These are phyloP conservation scores for Acromyrmex heyeri DNA, from an alignment of 1,140 invertebrate species.

Conservation along the genomic window DNA sequence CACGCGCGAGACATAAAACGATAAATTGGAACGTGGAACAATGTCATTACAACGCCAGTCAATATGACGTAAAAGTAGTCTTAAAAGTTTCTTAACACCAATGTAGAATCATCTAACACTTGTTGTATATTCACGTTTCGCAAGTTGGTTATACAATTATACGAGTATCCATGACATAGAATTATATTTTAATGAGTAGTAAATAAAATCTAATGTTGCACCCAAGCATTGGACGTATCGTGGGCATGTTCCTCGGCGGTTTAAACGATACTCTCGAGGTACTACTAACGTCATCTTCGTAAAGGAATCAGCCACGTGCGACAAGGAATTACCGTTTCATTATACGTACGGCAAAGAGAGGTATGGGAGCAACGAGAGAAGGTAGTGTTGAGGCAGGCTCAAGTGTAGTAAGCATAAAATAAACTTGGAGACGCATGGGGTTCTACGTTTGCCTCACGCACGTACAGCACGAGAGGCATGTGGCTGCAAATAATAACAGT, in stretches of 20 bases:
- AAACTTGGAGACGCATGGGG: conserved; percentile 77
- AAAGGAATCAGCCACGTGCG: conserved; percentile 71
- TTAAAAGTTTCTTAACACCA: background rate
- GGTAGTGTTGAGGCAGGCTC: conserved; percentile 74
- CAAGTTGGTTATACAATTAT: background rate
- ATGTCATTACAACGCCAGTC: background rate
- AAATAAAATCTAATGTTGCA: conserved; percentile 26
- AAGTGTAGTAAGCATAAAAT: conserved; percentile 77
- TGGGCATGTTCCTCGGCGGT: conserved; percentile 38
- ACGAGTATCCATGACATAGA: background rate
- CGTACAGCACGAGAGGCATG: conserved; percentile 68
- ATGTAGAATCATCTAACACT: background rate
- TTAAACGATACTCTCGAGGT: conserved; percentile 47
- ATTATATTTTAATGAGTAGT: conserved; percentile 4
- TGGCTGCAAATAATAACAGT: conserved; percentile 76
- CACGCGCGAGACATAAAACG: background rate
- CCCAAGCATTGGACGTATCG: conserved; percentile 21
- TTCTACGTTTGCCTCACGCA: conserved; percentile 77
- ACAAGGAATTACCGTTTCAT: conserved; percentile 75
- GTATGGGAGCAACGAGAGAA: conserved; percentile 54
- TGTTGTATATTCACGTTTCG: background rate
- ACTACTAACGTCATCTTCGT: conserved; percentile 56
- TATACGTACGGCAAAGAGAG: conserved; percentile 66
- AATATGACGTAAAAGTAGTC: background rate
- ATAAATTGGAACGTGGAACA: background rate